Conservation (phyloP, 92 coral and sea anemone species). For the Heteractis magnifica region DNA sequence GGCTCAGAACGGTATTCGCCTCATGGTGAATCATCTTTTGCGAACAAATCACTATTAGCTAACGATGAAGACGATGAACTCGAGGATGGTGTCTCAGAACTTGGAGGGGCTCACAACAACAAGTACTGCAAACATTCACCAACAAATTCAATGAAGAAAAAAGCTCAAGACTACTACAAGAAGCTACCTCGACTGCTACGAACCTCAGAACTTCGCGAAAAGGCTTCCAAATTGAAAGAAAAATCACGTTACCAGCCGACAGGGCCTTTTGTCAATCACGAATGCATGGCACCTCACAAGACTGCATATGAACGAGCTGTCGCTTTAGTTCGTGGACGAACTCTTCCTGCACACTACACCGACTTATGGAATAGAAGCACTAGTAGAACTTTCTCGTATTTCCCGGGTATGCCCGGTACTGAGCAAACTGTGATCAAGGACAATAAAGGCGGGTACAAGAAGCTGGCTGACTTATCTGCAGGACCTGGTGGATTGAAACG, state of each 20-base stretch:
- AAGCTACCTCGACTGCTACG: slow-evolving; percentile 66
- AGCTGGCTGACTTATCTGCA: slow-evolving; percentile 12
- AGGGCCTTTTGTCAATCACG: slow-evolving; percentile 46
- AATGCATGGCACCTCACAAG: slow-evolving; percentile 64
- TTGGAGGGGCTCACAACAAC: slow-evolving; percentile 45
- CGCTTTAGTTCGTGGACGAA: slow-evolving; percentile 63
- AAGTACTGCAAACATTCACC: slow-evolving; percentile 67
- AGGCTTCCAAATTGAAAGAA: slow-evolving; percentile 5
- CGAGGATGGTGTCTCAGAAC: slow-evolving; percentile 21
- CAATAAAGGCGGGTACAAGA: slow-evolving; percentile 5
- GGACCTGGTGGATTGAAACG: slow-evolving; percentile 40
- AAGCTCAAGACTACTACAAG: slow-evolving; percentile 65
- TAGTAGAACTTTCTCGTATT: slow-evolving; percentile 62
- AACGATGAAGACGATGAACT: slow-evolving; percentile 20
- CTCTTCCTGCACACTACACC: slow-evolving; percentile 55
- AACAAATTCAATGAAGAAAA: slow-evolving; percentile 30
- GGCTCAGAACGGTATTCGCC: slow-evolving; percentile 15
- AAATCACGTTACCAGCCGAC: slow-evolving; percentile 19
- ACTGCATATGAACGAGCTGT: slow-evolving; percentile 77
- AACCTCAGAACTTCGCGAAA: slow-evolving; percentile 71
- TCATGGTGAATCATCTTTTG: slow-evolving; percentile 6
- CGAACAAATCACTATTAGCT: not conserved
- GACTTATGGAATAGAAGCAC: slow-evolving; percentile 49
- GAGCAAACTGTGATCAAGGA: slow-evolving; percentile 29
- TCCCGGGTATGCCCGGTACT: slow-evolving; percentile 56